Conservation (phyloP, 2,113 vertebrate species). For the Forbesichthys papilliferus region DNA sequence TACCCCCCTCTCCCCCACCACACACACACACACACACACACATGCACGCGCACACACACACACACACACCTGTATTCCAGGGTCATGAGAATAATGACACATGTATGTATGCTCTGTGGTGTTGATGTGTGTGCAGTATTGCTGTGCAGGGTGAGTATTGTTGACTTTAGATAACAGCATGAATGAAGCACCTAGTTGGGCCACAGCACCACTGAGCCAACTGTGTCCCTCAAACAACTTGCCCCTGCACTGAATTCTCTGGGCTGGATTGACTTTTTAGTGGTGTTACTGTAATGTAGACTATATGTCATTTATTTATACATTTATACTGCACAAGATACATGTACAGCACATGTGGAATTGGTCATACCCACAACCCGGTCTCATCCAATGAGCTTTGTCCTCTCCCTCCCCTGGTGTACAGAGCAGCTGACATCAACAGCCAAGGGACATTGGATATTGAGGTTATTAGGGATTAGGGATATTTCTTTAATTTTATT, state of each 20-base stretch:
- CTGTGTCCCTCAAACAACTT: conserved; percentile 40
- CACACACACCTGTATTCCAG: neutral
- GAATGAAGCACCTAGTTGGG: conserved; percentile 43
- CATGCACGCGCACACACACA: neutral
- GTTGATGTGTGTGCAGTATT: conserved; percentile 25
- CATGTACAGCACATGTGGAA: neutral
- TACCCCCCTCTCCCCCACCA: neutral
- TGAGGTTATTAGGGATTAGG: no score
- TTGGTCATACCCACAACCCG: no score
- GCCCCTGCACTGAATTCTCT: conserved; percentile 13
- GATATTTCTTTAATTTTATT: no score
- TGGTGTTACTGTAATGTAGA: conserved; percentile 5
- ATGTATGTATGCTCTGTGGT: conserved; percentile 27
- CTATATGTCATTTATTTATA: neutral
- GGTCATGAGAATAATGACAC: conserved; percentile 41
- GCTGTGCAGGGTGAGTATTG: conserved; percentile 37
- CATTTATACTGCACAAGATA: no score
- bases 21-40: neutral
- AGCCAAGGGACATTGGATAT: no score
- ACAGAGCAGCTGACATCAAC: no score
- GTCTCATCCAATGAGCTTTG: no score
- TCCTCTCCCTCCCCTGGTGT: no score
- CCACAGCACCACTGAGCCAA: conserved; percentile 1
- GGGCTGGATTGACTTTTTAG: conserved; percentile 20
- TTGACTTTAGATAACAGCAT: conserved; percentile 64